phyloP scores from a whole-genome alignment of 2,888 invertebrate species.

The Gryllus longicercus region DNA sequence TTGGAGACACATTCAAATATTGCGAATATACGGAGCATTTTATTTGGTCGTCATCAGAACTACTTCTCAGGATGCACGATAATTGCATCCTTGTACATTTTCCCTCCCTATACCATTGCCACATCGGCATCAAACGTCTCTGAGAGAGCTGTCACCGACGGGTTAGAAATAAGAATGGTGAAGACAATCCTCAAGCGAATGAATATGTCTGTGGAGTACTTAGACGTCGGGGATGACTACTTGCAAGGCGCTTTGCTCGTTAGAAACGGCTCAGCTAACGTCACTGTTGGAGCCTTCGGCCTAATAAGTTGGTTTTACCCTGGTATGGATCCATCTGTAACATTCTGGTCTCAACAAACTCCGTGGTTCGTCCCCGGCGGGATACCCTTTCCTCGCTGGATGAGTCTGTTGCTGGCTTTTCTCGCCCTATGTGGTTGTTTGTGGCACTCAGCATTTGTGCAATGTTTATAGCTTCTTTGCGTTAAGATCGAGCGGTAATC shows the following conservation, averaged over 20 bases:
- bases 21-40: neutral
- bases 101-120: neutral
- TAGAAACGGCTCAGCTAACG: neutral
- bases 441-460: neutral
- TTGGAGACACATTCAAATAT: neutral
- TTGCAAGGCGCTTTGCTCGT: neutral
- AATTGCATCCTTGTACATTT: neutral
- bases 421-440: neutral
- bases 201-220: neutral
- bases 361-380: neutral
- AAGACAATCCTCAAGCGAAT: neutral
- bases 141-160: neutral
- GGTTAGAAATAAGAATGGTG: neutral
- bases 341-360: neutral
- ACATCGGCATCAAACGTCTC: neutral
- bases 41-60: neutral
- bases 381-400: neutral
- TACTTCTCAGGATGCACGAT: neutral
- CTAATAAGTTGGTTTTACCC: neutral
- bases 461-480: neutral
- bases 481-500: neutral
- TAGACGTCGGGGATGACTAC: neutral
- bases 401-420: neutral
- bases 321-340: neutral
- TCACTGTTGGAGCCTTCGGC: neutral